A percentile compares a stretch with the other conserved stretches of the same genome.
Conservation (phyloP, 2,888 invertebrate genomes). For the Trachelus troglodyta region DNA sequence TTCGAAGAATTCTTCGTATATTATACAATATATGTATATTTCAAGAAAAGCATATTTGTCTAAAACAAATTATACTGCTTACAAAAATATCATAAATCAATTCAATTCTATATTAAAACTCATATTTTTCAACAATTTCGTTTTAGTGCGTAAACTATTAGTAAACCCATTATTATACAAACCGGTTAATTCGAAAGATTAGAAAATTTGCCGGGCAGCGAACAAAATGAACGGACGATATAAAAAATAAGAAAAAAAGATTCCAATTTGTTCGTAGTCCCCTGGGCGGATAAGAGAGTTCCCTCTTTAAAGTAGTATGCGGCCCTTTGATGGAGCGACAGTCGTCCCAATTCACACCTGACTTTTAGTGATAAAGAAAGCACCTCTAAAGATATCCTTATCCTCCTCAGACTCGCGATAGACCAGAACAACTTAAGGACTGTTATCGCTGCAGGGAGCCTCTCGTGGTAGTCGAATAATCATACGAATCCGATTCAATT, state of each 20-base stretch:
- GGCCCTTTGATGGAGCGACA: constrained; percentile 38
- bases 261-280: constrained; percentile 30
- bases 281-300: constrained; percentile 7
- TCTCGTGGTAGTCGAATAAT: background rate
- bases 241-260: constrained; percentile 11
- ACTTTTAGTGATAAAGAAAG: constrained; percentile 47
- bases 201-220: background rate
- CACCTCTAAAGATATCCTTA: constrained; percentile 50
- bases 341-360: constrained; percentile 53
- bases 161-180: background rate
- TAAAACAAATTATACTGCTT: background rate
- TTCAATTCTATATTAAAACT: background rate
- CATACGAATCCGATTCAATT: background rate
- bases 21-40: background rate
- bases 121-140: background rate
- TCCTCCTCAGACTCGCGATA: constrained; percentile 23
- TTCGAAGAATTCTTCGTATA: background rate
- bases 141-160: background rate
- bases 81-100: background rate
- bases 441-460: constrained; percentile 51
- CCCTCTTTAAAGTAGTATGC: constrained; percentile 17
- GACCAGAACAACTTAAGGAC: constrained; percentile 12
- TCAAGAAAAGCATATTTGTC: background rate
- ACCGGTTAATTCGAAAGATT: background rate
- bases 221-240: background rate